Evolutionary conservation across 2,797 vertebrate species (phyloP).

Genomic region (Myiotriccus ornatus): DNA sequence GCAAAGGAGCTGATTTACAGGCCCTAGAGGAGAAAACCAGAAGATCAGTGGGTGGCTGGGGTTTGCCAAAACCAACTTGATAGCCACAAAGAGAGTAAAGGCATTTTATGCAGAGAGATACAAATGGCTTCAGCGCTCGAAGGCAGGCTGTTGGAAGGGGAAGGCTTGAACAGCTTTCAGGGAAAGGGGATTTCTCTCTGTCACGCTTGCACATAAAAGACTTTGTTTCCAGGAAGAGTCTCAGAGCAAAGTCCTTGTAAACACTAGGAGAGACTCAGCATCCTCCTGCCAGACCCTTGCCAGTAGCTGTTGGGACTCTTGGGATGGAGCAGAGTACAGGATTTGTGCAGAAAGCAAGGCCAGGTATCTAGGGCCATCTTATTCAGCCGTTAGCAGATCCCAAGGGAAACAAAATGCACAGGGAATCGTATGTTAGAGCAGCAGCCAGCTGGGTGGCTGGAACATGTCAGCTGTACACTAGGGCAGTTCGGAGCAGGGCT

Average conservation of each 20-base stretch:
- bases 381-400: neutral
- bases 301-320: neutral
- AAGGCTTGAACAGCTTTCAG: neutral
- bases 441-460: neutral
- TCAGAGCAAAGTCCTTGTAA: neutral
- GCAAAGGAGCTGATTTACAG: neutral
- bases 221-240: neutral
- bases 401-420: neutral
- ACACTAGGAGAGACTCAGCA: rapidly evolving
- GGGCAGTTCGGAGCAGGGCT: neutral
- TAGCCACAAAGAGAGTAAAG: neutral
- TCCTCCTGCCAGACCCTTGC: neutral
- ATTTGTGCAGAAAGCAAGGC: neutral
- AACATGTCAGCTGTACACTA: neutral
- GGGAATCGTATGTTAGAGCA: neutral
- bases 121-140: neutral
- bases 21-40: neutral
- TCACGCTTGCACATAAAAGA: neutral
- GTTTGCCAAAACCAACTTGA: constrained; percentile 9
- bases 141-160: neutral
- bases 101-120: neutral
- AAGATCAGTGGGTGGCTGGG: constrained; percentile 4
- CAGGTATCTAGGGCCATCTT: neutral
- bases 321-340: neutral
- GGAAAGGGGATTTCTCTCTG: neutral